Percentiles rank a stretch among this genome's conserved stretches.
Evolutionary conservation across 2,797 vertebrate species (phyloP).

Genomic region (Myiotriccus ornatus): DNA sequence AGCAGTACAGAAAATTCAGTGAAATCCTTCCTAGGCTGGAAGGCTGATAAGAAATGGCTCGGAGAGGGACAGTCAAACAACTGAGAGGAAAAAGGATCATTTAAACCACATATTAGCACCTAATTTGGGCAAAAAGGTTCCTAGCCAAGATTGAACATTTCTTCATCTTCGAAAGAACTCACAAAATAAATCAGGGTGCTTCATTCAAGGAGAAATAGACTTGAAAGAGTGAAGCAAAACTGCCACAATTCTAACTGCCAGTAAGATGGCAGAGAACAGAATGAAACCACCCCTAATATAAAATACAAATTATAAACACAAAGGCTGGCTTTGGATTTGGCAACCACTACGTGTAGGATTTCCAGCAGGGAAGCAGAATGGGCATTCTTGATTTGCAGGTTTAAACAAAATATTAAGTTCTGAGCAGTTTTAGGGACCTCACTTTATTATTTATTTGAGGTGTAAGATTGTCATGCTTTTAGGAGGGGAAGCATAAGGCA

Average conservation of each 20-base stretch:
- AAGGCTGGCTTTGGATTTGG: neutral
- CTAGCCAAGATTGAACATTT: neutral
- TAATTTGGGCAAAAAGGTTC: neutral
- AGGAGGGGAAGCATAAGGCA: neutral
- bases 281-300: neutral
- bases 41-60: neutral
- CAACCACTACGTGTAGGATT: neutral
- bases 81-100: neutral
- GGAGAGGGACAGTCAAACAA: neutral
- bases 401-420: neutral
- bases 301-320: neutral
- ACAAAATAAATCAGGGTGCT: neutral
- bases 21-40: neutral
- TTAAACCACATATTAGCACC: neutral
- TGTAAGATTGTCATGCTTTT: neutral
- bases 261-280: neutral
- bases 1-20: neutral
- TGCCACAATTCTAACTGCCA: neutral
- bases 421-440: neutral
- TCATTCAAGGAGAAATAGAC: neutral
- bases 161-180: neutral
- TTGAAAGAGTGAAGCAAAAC: neutral
- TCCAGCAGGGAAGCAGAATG: neutral
- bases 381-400: neutral
- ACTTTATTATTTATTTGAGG: neutral